A percentile compares a stretch with the other conserved stretches of the same genome.
These are phyloP conservation scores for Podabrus alpinus DNA, from an alignment of 2,888 invertebrate genomes.

Conservation along the genomic window DNA sequence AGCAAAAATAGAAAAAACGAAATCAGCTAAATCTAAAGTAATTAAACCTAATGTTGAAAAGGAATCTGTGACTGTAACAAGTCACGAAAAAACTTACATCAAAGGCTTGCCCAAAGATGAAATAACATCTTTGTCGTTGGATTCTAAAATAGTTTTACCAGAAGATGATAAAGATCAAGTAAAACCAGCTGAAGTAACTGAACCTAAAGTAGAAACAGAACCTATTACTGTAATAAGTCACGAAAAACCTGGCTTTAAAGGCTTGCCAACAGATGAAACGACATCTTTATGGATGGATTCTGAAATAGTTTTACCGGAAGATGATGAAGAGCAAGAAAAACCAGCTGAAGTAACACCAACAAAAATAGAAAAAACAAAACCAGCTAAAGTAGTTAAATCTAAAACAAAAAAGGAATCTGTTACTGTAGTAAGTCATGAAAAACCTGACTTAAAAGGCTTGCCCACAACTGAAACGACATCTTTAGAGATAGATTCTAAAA, in stretches of 20 bases:
- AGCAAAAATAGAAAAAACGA: too few relatives aligned
- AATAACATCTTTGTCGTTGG: constrained; percentile 48
- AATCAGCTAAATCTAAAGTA: not conserved
- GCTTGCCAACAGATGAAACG: constrained; percentile 9
- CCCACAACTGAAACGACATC: constrained; percentile 11
- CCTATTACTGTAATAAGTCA: not conserved
- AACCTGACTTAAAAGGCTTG: constrained; percentile 14
- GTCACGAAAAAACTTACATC: not conserved
- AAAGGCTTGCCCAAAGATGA: constrained; percentile 32
- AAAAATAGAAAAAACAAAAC: too few relatives aligned
- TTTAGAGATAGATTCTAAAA: constrained; percentile 18
- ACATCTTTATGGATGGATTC: constrained; percentile 7
- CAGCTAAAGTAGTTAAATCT: not conserved
- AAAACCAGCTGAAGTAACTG: not conserved
- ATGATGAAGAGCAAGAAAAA: not conserved
- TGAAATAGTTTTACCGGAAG: constrained; percentile 9
- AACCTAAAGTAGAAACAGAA: not conserved
- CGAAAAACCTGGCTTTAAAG: too few relatives aligned
- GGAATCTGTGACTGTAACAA: too few relatives aligned
- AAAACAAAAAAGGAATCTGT: too few relatives aligned
- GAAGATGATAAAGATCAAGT: constrained; percentile 37
- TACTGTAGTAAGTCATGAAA: not conserved
- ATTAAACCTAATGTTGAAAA: not conserved
- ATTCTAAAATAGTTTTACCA: constrained; percentile 39
- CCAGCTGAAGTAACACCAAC: not conserved